Evolutionary conservation across 2,797 vertebrate species (phyloP), one percentile per base, ranked within the genome.

Genomic region (Aeoliscus strigatus): DNA sequence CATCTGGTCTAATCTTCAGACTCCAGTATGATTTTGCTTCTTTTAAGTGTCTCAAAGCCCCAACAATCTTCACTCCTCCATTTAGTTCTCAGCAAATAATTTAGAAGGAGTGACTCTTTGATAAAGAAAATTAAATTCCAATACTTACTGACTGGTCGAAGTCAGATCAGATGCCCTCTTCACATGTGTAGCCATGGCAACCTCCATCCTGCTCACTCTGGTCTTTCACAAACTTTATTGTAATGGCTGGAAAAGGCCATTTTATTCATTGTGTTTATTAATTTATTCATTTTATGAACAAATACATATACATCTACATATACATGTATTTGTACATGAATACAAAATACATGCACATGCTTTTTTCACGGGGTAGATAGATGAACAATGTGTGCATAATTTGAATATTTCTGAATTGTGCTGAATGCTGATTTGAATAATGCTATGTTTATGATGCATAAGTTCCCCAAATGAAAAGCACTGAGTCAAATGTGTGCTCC

Each of bases 121-220:
- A 74, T 72, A 40, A 39, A 43, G 44, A 42, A 51, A 58, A 52
- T 60, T 43, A 57, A 69, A 70, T 75, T 77, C 52, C 51, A 61
- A 64, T 68, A 83, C 85, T 82, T 84, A 85, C 85, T 87, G 80
- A 85, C 81, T 81, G 80, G 73, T 78, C 78, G 60, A 77, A 75
- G 79, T 83, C 65, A 60, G 48, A 85, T 83, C 77, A 66, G 72
- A 86, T 86, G 84, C 80, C 83, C 83, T 87, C 88, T 88, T 83
- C 69, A 76, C 68, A 78, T 64, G 34, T 64, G 82, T 84, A 81
- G 63, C 78, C 68, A 82, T 83, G 66, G 82, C 67, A 86, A 85
- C 81, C 46, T 63, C 52, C 70, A 51, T 63, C 46, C 46, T 46
- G 34, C 64, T 71, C 50, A 56, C 62, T 52, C 33, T 51, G 58